Evolutionary conservation across 2,888 invertebrate species (phyloP).

Genomic region (Empis livida): DNA sequence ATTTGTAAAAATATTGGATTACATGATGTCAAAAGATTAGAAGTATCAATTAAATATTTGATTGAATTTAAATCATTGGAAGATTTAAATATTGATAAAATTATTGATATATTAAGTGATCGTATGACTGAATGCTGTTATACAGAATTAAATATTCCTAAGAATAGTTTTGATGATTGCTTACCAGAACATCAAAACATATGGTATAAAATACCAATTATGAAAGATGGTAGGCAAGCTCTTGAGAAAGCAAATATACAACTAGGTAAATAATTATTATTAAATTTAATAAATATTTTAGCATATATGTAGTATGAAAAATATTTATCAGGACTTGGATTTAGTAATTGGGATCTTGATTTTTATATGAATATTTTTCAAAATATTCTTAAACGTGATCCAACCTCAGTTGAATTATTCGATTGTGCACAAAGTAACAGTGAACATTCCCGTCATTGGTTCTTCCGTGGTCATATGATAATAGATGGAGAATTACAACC

Average conservation of each 20-base stretch:
- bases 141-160: conserved; percentile 47
- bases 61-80: conserved; percentile 36
- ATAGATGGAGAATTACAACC: conserved; percentile 65
- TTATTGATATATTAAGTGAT: conserved; percentile 64
- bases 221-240: conserved; percentile 61
- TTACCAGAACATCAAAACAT: conserved; percentile 53
- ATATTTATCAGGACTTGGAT: conserved; percentile 55
- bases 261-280: conserved; percentile 41
- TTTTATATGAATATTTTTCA: conserved; percentile 81
- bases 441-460: conserved; percentile 98
- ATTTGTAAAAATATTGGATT: conserved; percentile 80
- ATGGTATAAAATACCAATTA: conserved; percentile 76
- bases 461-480: conserved; percentile 84
- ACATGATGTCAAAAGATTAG: conserved; percentile 61
- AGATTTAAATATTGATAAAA: conserved; percentile 28
- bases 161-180: conserved; percentile 53
- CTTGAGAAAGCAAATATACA: conserved; percentile 67
- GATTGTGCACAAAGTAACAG: conserved; percentile 97
- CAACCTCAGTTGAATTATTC: conserved; percentile 94
- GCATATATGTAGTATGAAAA: no score
- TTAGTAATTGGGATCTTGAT: conserved; percentile 84
- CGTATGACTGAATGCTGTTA: conserved; percentile 90
- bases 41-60: conserved; percentile 67
- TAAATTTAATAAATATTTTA: neutral
- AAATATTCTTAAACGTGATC: conserved; percentile 73